These are phyloP conservation scores for Pseudocheirus occidentalis DNA, from an alignment of 2,797 vertebrate genomes.

Conservation along the genomic window DNA sequence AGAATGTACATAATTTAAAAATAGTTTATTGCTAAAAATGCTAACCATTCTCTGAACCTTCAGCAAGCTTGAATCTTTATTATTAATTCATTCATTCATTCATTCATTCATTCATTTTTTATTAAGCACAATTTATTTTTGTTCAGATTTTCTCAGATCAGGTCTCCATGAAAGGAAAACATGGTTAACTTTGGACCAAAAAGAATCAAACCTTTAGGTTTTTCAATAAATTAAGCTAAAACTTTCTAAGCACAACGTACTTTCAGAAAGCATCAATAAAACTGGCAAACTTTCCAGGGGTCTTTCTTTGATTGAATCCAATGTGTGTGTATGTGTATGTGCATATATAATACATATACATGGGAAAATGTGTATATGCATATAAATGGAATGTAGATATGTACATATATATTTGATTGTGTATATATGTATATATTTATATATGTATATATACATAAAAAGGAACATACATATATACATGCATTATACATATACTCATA, in stretches of 20 bases:
- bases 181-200: neutral
- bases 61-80: no score
- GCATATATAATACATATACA: no score
- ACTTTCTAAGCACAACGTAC: constrained; percentile 13
- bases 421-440: no score
- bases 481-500: no score
- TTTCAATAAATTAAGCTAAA: constrained; percentile 61
- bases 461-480: no score
- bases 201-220: constrained; percentile 41
- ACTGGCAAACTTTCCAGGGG: constrained; percentile 56
- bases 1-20: neutral
- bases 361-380: neutral
- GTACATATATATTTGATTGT: no score
- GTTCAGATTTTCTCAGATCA: constrained; percentile 43
- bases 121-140: constrained; percentile 62
- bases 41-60: neutral
- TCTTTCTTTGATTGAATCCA: neutral
- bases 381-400: neutral
- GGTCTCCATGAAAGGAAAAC: constrained; percentile 50
- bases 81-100: no score
- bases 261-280: constrained; percentile 62
- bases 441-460: no score
- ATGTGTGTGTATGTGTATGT: no score
- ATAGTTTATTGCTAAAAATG: neutral
- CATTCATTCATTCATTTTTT: no score